A percentile compares a stretch with the other conserved stretches of the same genome.
Evolutionary conservation across 2,113 vertebrate species (phyloP).

Genomic region (Platysteira castanea): DNA sequence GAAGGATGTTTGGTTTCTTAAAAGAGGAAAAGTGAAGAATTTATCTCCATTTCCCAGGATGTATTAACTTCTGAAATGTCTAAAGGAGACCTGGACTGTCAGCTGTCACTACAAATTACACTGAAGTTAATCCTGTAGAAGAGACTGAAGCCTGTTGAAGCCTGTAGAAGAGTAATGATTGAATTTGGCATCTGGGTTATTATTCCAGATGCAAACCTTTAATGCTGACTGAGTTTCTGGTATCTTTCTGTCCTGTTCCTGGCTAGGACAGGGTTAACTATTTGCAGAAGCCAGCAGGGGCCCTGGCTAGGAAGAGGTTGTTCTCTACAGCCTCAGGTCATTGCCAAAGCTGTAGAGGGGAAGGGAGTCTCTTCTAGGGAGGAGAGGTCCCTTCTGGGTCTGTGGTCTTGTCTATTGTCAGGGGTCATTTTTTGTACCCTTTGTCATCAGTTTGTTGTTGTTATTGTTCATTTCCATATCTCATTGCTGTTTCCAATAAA

Average conservation of each 20-base stretch:
- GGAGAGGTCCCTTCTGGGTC: neutral
- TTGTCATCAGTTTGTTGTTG: neutral
- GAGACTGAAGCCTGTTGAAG: neutral
- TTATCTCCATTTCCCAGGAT: neutral
- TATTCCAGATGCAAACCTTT: neutral
- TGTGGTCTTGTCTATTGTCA: neutral
- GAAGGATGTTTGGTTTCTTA: neutral
- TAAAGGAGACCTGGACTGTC: neutral
- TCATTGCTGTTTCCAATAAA: neutral
- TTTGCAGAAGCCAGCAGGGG: neutral
- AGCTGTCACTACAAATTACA: neutral
- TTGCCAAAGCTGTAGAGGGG: too few species aligned
- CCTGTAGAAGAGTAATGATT: neutral
- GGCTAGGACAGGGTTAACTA: neutral
- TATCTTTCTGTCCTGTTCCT: neutral
- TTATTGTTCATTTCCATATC: neutral
- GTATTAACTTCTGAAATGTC: neutral
- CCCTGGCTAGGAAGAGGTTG: neutral
- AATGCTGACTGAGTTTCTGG: neutral
- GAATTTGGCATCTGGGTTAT: neutral
- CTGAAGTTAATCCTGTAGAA: neutral
- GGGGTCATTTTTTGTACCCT: neutral
- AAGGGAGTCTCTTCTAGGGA: neutral
- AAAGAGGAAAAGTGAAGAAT: neutral
- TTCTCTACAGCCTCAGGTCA: neutral